Evolutionary conservation across 2,113 vertebrate species (phyloP).

Genomic region (Prolemur simus): DNA sequence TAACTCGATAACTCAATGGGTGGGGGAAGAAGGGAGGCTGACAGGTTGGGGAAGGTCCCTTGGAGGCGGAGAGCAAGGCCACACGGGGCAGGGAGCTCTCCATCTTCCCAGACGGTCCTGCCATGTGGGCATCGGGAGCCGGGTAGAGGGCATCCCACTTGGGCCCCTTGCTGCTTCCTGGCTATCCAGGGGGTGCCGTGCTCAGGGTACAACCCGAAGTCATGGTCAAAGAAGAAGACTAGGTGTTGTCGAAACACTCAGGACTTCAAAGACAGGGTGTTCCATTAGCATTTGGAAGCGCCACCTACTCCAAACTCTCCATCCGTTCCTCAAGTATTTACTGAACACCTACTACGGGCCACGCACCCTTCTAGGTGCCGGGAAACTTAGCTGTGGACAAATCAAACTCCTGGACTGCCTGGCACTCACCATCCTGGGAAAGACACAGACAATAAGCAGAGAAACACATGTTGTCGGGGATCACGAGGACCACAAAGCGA

Average conservation of each 20-base stretch:
- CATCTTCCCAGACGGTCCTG: neutral
- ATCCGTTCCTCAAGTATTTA: neutral
- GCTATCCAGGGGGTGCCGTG: neutral
- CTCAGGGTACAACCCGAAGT: neutral
- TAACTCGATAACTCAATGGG: no score
- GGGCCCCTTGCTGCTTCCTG: neutral
- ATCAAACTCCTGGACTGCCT: neutral
- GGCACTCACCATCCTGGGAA: neutral
- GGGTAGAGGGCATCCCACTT: neutral
- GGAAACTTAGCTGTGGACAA: neutral
- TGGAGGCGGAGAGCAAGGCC: neutral
- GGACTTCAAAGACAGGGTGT: neutral
- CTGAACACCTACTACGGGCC: neutral
- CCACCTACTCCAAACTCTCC: neutral
- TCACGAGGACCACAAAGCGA: neutral
- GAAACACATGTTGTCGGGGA: accelerated
- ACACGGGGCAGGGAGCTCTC: neutral
- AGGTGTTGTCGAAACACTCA: neutral
- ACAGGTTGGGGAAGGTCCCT: neutral
- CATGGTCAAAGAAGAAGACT: neutral
- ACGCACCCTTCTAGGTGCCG: neutral
- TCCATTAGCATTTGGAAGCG: neutral
- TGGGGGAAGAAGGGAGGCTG: neutral
- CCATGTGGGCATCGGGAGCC: neutral
- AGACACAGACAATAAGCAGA: neutral